Evolutionary conservation across 2,888 invertebrate genomes (phyloP).

Genomic region (Yponomeuta sedellus): DNA sequence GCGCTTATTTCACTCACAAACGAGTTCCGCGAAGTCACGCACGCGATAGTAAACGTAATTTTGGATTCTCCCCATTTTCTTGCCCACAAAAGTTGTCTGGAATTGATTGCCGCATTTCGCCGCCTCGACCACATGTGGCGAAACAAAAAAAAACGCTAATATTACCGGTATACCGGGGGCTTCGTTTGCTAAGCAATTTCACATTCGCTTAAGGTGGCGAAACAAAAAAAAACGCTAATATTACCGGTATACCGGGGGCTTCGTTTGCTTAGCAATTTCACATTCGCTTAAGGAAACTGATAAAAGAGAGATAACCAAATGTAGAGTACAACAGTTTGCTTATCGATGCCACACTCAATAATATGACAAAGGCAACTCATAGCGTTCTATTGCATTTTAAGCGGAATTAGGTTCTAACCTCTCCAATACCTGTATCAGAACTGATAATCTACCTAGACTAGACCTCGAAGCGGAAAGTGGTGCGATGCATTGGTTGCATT

Average conservation of each 20-base stretch:
- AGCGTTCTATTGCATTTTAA: neutral
- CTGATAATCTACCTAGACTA: neutral
- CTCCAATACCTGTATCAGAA: neutral
- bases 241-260: neutral
- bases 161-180: neutral
- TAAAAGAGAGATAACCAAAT: slow-evolving; percentile 9
- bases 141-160: neutral
- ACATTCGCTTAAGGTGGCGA: no score
- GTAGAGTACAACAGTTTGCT: neutral
- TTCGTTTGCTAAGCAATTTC: slow-evolving; percentile 7
- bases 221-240: slow-evolving; percentile 3
- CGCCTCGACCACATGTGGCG: slow-evolving; percentile 4
- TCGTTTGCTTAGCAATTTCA: slow-evolving; percentile 8
- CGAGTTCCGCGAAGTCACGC: slow-evolving; percentile 62
- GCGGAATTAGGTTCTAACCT: neutral
- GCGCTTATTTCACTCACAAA: slow-evolving; percentile 57
- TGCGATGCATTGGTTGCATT: slow-evolving; percentile 41
- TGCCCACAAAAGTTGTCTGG: slow-evolving; percentile 36
- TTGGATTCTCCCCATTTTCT: slow-evolving; percentile 40
- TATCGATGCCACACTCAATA: neutral
- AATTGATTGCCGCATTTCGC: slow-evolving; percentile 11
- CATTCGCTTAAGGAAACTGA: slow-evolving; percentile 6
- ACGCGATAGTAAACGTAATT: slow-evolving; percentile 56
- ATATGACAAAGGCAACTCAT: neutral
- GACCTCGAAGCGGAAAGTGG: neutral